These are phyloP conservation scores for Paraplagusia blochii DNA, from an alignment of 2,113 vertebrate genomes.

Conservation along the genomic window DNA sequence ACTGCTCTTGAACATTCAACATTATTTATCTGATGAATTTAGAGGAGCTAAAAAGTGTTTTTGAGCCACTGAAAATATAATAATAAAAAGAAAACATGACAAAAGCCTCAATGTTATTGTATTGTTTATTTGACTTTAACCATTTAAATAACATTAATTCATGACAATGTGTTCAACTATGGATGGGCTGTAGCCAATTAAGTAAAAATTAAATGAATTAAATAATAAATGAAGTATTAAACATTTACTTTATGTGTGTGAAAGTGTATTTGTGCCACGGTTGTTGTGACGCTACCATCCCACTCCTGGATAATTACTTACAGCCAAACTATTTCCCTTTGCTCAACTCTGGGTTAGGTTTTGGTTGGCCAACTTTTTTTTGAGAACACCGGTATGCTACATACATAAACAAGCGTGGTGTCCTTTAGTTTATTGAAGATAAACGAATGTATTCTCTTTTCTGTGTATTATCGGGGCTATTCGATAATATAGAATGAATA, in stretches of 20 bases:
- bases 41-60: too few relatives aligned
- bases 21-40: too few relatives aligned
- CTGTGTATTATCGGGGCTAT: background rate
- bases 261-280: background rate
- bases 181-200: too few relatives aligned
- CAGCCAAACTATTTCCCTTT: background rate
- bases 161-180: too few relatives aligned
- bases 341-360: conserved; percentile 14
- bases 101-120: background rate
- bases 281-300: too few relatives aligned
- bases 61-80: too few relatives aligned
- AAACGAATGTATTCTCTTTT: accelerated
- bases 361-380: conserved; percentile 48
- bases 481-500: background rate
- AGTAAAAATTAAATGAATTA: too few relatives aligned
- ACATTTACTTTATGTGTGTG: too few relatives aligned
- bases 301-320: background rate
- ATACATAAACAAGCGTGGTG: conserved; percentile 26
- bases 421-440: accelerated
- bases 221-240: too few relatives aligned
- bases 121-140: conserved; percentile 29
- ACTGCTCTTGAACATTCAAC: too few relatives aligned
- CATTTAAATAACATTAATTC: too few relatives aligned
- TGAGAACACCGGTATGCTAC: conserved; percentile 33
- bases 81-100: too few relatives aligned